A percentile compares a stretch with the other conserved stretches of the same genome.
Evolutionary conservation across 1,140 invertebrate species (phyloP).

Genomic region (Brachionus plicatilis): DNA sequence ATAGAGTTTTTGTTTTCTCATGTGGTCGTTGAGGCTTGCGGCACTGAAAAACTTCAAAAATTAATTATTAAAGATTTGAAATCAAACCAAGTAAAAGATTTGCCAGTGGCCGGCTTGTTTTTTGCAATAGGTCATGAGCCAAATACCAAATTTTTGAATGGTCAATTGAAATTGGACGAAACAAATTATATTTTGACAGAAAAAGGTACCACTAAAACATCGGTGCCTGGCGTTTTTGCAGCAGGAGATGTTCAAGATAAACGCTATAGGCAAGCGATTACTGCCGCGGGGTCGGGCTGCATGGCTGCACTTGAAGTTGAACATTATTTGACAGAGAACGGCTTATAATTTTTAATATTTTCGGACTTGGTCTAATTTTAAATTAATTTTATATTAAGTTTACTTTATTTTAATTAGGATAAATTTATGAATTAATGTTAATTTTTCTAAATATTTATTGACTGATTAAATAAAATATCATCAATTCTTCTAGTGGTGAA

Average conservation of each 20-base stretch:
- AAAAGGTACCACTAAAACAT: conserved; percentile 5
- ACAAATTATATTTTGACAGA: conserved; percentile 1
- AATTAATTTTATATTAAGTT: no score
- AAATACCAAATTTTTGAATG: conserved; percentile 4
- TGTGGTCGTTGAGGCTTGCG: neutral
- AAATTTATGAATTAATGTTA: neutral
- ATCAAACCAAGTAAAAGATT: neutral
- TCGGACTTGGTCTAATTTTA: neutral
- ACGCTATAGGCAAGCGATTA: conserved; percentile 12
- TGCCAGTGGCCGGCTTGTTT: conserved; percentile 9
- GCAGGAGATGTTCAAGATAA: conserved; percentile 28
- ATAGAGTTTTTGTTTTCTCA: conserved; percentile 31
- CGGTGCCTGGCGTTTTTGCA: conserved; percentile 16
- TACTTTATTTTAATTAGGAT: neutral
- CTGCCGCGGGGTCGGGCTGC: neutral
- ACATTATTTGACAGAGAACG: conserved; percentile 17
- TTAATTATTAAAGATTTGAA: neutral
- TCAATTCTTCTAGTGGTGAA: no score
- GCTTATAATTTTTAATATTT: neutral
- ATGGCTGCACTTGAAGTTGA: conserved; percentile 20
- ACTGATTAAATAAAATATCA: neutral
- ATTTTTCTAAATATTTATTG: neutral
- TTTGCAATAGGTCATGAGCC: conserved; percentile 12
- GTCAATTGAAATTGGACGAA: conserved; percentile 2
- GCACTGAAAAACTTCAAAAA: neutral